These are phyloP conservation scores for Orius insidiosus DNA, from an alignment of 1,140 invertebrate species.

Conservation along the genomic window DNA sequence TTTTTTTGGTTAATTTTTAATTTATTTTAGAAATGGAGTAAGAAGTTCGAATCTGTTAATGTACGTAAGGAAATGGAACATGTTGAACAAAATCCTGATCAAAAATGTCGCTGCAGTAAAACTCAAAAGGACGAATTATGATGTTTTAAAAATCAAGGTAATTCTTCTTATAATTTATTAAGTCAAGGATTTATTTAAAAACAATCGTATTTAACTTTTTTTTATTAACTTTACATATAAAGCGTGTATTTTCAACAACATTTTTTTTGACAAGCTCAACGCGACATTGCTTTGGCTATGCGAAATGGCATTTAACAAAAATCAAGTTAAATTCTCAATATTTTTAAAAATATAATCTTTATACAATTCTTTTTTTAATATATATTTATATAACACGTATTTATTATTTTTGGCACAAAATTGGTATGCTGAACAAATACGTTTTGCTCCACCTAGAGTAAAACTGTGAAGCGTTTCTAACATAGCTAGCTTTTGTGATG, in stretches of 20 bases:
- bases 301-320: constrained; percentile 14
- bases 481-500: constrained; percentile 9
- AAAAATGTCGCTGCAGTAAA: constrained; percentile 31
- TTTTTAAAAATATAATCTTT: constrained; percentile 7
- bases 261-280: constrained; percentile 16
- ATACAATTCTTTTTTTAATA: constrained; percentile 15
- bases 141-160: constrained; percentile 6
- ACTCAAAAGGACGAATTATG: constrained; percentile 20
- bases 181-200: no score
- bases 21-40: constrained; percentile 49
- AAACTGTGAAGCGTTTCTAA: constrained; percentile 14
- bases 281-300: constrained; percentile 16
- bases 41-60: constrained; percentile 40
- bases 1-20: constrained; percentile 16
- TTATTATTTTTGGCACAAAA: constrained; percentile 18
- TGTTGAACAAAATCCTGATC: constrained; percentile 39
- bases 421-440: constrained; percentile 15
- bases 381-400: constrained; percentile 14
- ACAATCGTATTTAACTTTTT: background rate
- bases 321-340: constrained; percentile 6
- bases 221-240: constrained; percentile 16
- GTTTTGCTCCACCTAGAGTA: constrained; percentile 13
- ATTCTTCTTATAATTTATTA: no score
- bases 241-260: constrained; percentile 17
- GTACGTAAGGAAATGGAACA: constrained; percentile 55